Conservation (phyloP, 2,113 vertebrate genomes). For the Austrofundulus limnaeus region DNA sequence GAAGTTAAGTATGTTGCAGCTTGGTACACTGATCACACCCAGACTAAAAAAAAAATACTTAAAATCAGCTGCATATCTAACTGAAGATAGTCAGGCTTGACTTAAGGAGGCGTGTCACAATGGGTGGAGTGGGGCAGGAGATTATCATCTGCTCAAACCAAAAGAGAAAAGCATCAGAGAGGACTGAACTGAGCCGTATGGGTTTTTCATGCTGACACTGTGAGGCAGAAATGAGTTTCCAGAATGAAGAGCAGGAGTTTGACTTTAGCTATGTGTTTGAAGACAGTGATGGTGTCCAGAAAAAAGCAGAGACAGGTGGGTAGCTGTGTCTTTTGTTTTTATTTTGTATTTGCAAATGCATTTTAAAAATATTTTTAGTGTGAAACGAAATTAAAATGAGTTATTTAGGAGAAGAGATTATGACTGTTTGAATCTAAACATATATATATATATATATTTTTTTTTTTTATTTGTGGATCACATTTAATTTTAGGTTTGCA, state of each 20-base stretch:
- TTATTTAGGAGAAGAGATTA: background rate
- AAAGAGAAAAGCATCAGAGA: slow-evolving; percentile 28
- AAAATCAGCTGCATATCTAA: slow-evolving; percentile 31
- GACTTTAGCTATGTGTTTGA: slow-evolving; percentile 90
- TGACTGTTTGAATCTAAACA: background rate
- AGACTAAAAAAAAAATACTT: background rate
- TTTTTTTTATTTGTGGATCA: background rate
- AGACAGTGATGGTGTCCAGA: slow-evolving; percentile 80
- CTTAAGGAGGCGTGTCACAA: slow-evolving; percentile 54
- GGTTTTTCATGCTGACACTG: slow-evolving; percentile 10
- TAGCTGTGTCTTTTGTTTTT: background rate
- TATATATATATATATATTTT: no score
- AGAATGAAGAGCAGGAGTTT: slow-evolving; percentile 84
- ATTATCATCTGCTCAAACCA: slow-evolving; percentile 48
- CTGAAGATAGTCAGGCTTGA: slow-evolving; percentile 57
- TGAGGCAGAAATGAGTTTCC: slow-evolving; percentile 79
- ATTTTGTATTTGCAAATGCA: background rate
- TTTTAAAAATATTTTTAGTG: no score
- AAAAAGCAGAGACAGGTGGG: slow-evolving; percentile 76
- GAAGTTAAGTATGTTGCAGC: slow-evolving; percentile 35
- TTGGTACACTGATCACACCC: slow-evolving; percentile 17
- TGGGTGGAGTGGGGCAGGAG: slow-evolving; percentile 48
- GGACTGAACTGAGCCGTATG: slow-evolving; percentile 25
- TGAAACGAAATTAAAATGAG: background rate
- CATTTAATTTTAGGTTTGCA: background rate